phyloP scores from a whole-genome alignment of 2,797 vertebrate species.

The Gobio occitaniae region DNA sequence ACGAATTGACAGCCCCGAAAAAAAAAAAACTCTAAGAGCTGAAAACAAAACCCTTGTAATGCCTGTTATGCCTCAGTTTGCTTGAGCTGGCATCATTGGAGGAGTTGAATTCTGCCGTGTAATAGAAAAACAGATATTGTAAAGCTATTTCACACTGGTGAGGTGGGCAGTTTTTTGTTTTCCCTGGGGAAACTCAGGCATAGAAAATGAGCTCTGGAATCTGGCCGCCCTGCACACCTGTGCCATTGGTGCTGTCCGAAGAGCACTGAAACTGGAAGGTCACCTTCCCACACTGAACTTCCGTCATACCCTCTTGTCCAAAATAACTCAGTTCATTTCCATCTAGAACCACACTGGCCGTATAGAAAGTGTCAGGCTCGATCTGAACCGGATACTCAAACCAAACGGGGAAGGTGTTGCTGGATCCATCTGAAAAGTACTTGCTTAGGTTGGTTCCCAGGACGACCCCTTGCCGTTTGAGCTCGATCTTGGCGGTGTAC shows the following conservation, averaged over 20 bases:
- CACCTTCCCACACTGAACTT: slow-evolving; percentile 97
- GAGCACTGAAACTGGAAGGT: slow-evolving; percentile 99
- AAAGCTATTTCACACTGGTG: slow-evolving; percentile 33
- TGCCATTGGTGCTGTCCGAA: slow-evolving; percentile 97
- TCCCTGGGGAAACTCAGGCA: slow-evolving; percentile 77
- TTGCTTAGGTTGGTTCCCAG: slow-evolving; percentile 95
- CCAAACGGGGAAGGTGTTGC: slow-evolving; percentile 96
- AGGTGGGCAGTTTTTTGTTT: background rate
- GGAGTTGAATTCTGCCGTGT: slow-evolving; percentile 7
- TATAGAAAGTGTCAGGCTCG: slow-evolving; percentile 97
- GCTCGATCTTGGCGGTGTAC: slow-evolving; percentile 96
- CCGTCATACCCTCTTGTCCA: slow-evolving; percentile 98
- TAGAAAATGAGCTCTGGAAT: slow-evolving; percentile 98
- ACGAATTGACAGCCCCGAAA: background rate
- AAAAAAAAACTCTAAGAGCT: background rate
- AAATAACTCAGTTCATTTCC: slow-evolving; percentile 97
- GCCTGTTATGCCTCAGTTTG: slow-evolving; percentile 14
- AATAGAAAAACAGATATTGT: slow-evolving; percentile 29
- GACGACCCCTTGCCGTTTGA: slow-evolving; percentile 92
- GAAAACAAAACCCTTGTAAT: slow-evolving; percentile 26
- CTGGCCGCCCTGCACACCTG: slow-evolving; percentile 96
- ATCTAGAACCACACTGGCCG: slow-evolving; percentile 93
- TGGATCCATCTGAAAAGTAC: slow-evolving; percentile 97
- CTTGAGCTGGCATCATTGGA: background rate
- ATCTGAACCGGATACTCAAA: slow-evolving; percentile 98